These are phyloP conservation scores for Yponomeuta sedellus DNA, from an alignment of 2,888 invertebrate genomes.

Conservation along the genomic window DNA sequence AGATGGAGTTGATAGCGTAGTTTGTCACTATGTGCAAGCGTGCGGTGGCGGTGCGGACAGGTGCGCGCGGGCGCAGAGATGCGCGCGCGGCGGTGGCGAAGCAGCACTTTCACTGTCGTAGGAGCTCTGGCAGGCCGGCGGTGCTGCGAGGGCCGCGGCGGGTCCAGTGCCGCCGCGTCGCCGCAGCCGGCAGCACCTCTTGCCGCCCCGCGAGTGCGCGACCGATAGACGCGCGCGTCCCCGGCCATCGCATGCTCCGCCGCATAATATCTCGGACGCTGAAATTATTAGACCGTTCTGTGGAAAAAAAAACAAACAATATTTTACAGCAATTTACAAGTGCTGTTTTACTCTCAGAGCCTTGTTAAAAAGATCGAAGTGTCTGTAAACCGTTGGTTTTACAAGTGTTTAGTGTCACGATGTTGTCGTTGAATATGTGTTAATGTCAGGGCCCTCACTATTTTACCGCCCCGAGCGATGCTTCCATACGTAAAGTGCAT, in stretches of 20 bases:
- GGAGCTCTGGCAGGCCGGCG: slow-evolving; percentile 34
- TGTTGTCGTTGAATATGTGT: slow-evolving; percentile 6
- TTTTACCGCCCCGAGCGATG: slow-evolving; percentile 1
- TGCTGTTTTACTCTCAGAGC: not conserved
- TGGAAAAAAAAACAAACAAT: slow-evolving; percentile 39
- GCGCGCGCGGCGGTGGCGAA: slow-evolving; percentile 19
- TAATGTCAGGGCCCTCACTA: slow-evolving; percentile 5
- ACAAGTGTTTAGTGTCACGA: slow-evolving; percentile 12
- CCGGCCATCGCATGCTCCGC: slow-evolving; percentile 32
- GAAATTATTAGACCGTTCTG: slow-evolving; percentile 50
- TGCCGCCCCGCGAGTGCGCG: not conserved
- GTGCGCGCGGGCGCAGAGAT: slow-evolving; percentile 39
- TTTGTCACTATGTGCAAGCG: slow-evolving; percentile 4
- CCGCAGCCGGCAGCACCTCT: slow-evolving; percentile 50
- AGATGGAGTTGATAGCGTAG: slow-evolving; percentile 2
- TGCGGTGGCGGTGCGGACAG: slow-evolving; percentile 4
- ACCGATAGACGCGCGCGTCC: slow-evolving; percentile 24
- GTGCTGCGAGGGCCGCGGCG: slow-evolving; percentile 38
- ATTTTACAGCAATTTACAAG: slow-evolving; percentile 30
- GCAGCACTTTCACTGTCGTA: slow-evolving; percentile 62
- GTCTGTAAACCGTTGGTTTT: not conserved
- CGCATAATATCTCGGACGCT: slow-evolving; percentile 50
- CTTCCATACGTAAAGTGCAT: not conserved
- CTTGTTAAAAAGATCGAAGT: not conserved
- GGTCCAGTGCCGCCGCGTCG: slow-evolving; percentile 47